Conservation (phyloP, 2,888 invertebrate genomes). For the Scaptomyza flava region DNA sequence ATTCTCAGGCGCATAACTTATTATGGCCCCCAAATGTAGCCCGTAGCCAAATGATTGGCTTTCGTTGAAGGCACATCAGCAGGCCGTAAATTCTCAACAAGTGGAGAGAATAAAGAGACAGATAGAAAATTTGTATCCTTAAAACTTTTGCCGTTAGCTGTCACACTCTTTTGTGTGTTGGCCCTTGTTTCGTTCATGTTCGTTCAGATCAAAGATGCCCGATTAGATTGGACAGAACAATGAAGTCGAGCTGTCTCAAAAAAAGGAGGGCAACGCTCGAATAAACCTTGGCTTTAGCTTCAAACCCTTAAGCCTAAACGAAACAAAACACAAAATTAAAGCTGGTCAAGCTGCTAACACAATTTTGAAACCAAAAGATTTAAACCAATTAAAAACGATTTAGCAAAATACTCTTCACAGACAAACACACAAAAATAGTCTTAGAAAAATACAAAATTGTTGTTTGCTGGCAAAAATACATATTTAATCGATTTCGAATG, state of each 20-base stretch:
- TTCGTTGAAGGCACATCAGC: slow-evolving; percentile 45
- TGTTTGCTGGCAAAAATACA: slow-evolving; percentile 26
- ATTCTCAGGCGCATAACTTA: slow-evolving; percentile 53
- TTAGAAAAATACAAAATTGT: slow-evolving; percentile 1
- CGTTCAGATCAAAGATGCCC: slow-evolving; percentile 56
- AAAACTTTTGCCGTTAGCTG: slow-evolving; percentile 57
- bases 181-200: slow-evolving; percentile 32
- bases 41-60: slow-evolving; percentile 55
- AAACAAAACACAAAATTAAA: slow-evolving; percentile 9
- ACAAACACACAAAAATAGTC: background rate
- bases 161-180: slow-evolving; percentile 53
- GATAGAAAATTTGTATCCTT: slow-evolving; percentile 16
- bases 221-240: slow-evolving; percentile 45
- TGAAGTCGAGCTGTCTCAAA: slow-evolving; percentile 16
- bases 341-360: background rate
- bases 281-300: background rate
- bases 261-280: slow-evolving; percentile 6
- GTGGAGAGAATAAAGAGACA: slow-evolving; percentile 21
- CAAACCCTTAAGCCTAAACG: background rate
- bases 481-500: slow-evolving; percentile 61
- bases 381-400: slow-evolving; percentile 9
- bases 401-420: slow-evolving; percentile 7
- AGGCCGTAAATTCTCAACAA: slow-evolving; percentile 65
- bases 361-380: background rate
- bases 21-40: slow-evolving; percentile 21